Evolutionary conservation across 2,888 invertebrate genomes (phyloP).

Genomic region (Ferrisia virgata): DNA sequence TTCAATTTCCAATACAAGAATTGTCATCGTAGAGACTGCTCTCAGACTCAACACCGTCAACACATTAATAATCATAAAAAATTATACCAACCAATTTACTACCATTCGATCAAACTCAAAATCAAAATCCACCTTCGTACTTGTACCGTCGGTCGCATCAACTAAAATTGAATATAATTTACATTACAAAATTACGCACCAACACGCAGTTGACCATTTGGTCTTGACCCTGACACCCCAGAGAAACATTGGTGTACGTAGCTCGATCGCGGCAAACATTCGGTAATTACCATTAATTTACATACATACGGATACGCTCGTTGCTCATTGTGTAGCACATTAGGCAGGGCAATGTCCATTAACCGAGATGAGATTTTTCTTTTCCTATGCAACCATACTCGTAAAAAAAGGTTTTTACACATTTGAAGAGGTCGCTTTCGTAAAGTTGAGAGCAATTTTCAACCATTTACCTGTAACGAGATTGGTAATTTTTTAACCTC

Average conservation of each 20-base stretch:
- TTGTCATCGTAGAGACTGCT: too few species aligned
- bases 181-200: not conserved
- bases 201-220: not conserved
- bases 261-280: not conserved
- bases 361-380: not conserved
- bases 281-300: constrained; percentile 15
- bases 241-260: not conserved
- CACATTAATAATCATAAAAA: too few species aligned
- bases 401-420: not conserved
- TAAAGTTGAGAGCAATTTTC: not conserved
- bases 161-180: not conserved
- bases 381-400: not conserved
- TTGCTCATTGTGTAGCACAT: not conserved
- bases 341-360: not conserved
- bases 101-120: not conserved
- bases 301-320: not conserved
- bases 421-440: not conserved
- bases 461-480: not conserved
- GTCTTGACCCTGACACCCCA: not conserved
- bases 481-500: not conserved
- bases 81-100: too few species aligned
- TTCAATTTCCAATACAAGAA: too few species aligned
- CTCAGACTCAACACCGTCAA: too few species aligned
- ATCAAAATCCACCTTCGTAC: not conserved
- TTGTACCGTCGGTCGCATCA: not conserved